Evolutionary conservation across 2,797 vertebrate species (phyloP).

Genomic region (Hydrocynus forskahlii): DNA sequence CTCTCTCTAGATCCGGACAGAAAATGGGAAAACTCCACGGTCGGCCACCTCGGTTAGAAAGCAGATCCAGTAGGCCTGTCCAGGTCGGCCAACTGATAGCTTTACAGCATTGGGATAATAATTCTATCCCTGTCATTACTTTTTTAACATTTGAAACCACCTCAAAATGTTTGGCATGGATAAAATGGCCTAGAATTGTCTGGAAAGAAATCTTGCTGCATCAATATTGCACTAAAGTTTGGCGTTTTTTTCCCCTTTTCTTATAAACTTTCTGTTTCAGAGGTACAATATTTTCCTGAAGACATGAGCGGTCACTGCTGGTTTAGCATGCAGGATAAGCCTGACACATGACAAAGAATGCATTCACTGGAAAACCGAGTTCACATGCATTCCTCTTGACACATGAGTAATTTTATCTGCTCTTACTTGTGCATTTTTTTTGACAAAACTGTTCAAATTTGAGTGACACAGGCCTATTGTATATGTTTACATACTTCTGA

Average conservation of each 20-base stretch:
- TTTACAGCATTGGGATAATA: not conserved
- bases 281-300: not conserved
- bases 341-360: not conserved
- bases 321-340: not conserved
- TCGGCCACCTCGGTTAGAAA: not conserved
- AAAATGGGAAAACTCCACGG: not conserved
- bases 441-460: constrained; percentile 21
- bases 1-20: constrained; percentile 7
- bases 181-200: not conserved
- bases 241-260: not conserved
- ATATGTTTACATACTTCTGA: constrained; percentile 34
- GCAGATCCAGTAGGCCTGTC: not conserved
- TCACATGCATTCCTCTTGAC: not conserved
- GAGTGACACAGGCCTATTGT: constrained; percentile 37
- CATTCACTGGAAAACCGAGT: not conserved
- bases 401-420: not conserved
- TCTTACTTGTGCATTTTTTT: not conserved
- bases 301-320: not conserved
- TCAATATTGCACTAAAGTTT: not conserved
- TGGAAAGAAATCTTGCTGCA: not conserved
- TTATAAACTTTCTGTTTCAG: not conserved
- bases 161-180: too few species aligned
- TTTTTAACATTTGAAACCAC: too few species aligned
- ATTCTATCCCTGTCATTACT: too few species aligned
- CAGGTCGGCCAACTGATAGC: too few species aligned